Percentiles rank a stretch among this genome's conserved stretches.
Conservation (phyloP, 2,113 vertebrate genomes). For the Echinops telfairi region DNA sequence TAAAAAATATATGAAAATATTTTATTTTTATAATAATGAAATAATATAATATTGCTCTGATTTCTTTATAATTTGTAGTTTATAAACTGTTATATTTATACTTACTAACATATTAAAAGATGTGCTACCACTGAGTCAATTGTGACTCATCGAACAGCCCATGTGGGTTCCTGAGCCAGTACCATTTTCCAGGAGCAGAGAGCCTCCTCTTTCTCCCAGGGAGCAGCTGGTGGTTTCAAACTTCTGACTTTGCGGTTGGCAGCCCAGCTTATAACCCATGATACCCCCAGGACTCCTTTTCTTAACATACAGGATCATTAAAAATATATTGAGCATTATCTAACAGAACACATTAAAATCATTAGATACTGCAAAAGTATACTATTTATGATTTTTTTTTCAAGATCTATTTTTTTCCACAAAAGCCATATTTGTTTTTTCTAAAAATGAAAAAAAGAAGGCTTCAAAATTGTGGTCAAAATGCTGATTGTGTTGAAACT, state of each 20-base stretch:
- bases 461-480: slow-evolving; percentile 29
- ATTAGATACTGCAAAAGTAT: neutral
- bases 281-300: neutral
- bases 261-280: too few species aligned
- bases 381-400: neutral
- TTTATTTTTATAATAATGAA: too few species aligned
- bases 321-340: neutral
- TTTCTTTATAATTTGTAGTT: neutral
- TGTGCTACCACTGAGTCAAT: too few species aligned
- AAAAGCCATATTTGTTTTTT: neutral
- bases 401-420: slow-evolving; percentile 15
- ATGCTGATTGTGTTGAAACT: slow-evolving; percentile 20
- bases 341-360: neutral
- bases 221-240: too few species aligned
- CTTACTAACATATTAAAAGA: too few species aligned
- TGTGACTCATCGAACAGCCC: too few species aligned
- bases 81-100: neutral
- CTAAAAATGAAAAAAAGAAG: neutral
- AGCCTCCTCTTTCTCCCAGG: too few species aligned
- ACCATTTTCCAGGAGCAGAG: too few species aligned
- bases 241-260: too few species aligned
- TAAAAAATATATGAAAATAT: too few species aligned
- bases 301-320: neutral
- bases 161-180: too few species aligned
- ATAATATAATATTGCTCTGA: too few species aligned